Evolutionary conservation across 2,888 invertebrate genomes (phyloP), one percentile per base, ranked within the genome.

Genomic region (Nemotelus pantherinus): DNA sequence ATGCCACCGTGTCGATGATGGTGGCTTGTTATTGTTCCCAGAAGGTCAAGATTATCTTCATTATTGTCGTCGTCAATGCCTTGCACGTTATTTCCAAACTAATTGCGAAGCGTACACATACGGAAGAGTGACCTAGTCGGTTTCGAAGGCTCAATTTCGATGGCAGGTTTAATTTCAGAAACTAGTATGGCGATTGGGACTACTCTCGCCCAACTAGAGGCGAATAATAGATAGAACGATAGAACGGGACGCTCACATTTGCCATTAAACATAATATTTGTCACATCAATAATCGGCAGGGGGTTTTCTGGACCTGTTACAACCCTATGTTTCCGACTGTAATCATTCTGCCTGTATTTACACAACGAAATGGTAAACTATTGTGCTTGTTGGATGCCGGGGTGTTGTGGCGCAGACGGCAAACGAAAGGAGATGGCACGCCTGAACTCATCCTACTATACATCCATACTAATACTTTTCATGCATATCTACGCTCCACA

Each of bases 11-110:
- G 47, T n/a, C 45, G 44, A 10, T n/a, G 9, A 41, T 57, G 9
- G 63, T 43, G 47, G 65, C 25, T 44, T 65, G 65, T 47, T 65
- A 65, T 65, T 65, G 65, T 65, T 65, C 6, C 65, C 10, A 65
- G 45, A 65, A 65, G 65, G 65, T 65, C 65, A 65, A 65, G 65
- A 65, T 47, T 65, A 65, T 47, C 25, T 47, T 47, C 47, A 65
- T 44, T 65, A 45, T 65, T 65, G 7, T 43, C 65, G 10, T 65
- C 65, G 65, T 65, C 65, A 45, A 47, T 45, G 65, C 25, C 47
- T 6, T 63, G 63, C 63, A 63, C 63, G 43, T 53, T 63, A 43
- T 43, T 63, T 63, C 9, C 43, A 63, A 58, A 58, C 25, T 25
- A 25, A 25, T 25, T 25, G 25, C 25, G 25, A 25, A 25, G 25